phyloP scores from a whole-genome alignment of 2,888 invertebrate genomes.

The Ommatoiulus sabulosus region DNA sequence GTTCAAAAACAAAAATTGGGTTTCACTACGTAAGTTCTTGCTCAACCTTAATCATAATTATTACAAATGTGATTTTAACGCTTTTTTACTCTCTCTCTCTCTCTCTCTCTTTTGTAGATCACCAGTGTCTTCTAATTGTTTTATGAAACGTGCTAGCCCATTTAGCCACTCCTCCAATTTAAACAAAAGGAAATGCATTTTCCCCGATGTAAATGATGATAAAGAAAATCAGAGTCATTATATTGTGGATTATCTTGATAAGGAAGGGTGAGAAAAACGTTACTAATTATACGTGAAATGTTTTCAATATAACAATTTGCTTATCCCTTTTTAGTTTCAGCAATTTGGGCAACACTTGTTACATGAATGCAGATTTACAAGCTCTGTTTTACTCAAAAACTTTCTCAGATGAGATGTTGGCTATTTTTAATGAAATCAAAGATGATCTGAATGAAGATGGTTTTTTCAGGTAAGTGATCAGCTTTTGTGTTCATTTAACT shows the following conservation, averaged over 20 bases:
- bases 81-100: background rate
- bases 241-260: background rate
- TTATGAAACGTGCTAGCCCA: background rate
- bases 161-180: background rate
- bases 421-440: background rate
- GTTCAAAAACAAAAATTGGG: background rate
- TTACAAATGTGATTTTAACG: background rate
- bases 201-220: background rate
- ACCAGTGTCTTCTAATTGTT: background rate
- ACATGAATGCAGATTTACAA: slow-evolving; percentile 46
- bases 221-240: background rate
- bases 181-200: background rate
- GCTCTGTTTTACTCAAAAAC: background rate
- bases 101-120: background rate
- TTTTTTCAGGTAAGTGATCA: background rate
- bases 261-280: background rate
- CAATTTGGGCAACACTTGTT: slow-evolving; percentile 55
- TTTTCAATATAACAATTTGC: background rate
- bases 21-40: background rate
- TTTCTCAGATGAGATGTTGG: background rate
- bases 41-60: background rate
- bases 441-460: background rate
- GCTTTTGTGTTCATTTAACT: background rate
- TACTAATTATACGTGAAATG: background rate
- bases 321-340: slow-evolving; percentile 36